Evolutionary conservation across 92 coral and sea anemone genomes (phyloP), one percentile per base, ranked within the genome.

Genomic region (Pocillopora grandis): DNA sequence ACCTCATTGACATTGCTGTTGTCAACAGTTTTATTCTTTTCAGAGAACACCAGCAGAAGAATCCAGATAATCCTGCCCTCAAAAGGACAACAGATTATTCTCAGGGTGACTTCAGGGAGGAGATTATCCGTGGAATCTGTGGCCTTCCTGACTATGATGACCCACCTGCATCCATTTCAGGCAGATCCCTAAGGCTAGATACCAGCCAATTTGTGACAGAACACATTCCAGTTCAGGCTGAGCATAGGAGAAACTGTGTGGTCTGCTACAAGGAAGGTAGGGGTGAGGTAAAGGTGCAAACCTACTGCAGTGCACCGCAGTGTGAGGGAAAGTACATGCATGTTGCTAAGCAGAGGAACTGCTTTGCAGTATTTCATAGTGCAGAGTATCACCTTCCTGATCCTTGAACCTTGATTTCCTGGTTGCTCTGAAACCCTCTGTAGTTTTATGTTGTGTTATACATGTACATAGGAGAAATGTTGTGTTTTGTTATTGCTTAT

Each of bases 1-100:
- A 90, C 59, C 70, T 88, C 56, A 76, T 90, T 17, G 91, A 90
- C 14, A 90, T 86, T 2, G 92, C 89, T 11, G 86, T 79, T 14
- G 89, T 89, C 2, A 89, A 92, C 33, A 69, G 87, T 84, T 79
- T 60, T 62, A 86, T 88, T 2, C 79, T 90, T 2, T 90, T 87
- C 82, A 75, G 72, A 57, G 56, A 77, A 20, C 94, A 93, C 70
- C 87, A 68, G n/a, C 83, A 85, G 1, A 23, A 75, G 10, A 52
- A 37, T 57, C 93, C 90, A 4, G 91, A 89, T 10, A 27, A 12
- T 20, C 74, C 67, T 23, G 90, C 57, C 0, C 80, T 85, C 55
- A 86, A 82, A 66, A 82, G 89, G 71, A 76, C 91, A 20, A 15
- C 17, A 12, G 69, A 19, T 3, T 93, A 85, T 73, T 55, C 94